A percentile compares a stretch with the other conserved stretches of the same genome.
These are phyloP conservation scores for Nymphalis urticae DNA, from an alignment of 2,888 invertebrate species.

Conservation along the genomic window DNA sequence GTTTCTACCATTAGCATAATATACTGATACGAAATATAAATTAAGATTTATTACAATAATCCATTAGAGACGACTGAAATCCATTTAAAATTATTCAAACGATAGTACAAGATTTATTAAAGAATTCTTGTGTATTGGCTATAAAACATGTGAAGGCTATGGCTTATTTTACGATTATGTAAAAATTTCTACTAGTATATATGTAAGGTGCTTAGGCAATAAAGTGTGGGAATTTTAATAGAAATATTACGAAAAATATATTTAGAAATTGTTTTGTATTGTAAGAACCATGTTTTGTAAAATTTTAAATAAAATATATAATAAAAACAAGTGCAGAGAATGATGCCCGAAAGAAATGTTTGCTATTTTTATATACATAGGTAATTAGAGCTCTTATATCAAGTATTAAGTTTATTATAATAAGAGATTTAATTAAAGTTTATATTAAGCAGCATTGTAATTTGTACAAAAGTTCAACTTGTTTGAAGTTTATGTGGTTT, in stretches of 20 bases:
- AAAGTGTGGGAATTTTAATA: not conserved
- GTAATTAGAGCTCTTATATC: constrained; percentile 10
- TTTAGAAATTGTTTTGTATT: not conserved
- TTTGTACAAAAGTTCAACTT: not conserved
- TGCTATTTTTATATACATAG: constrained; percentile 24
- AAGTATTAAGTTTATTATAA: not conserved
- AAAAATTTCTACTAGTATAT: not conserved
- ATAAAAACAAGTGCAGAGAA: constrained; percentile 31
- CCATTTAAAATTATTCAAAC: too few relatives aligned
- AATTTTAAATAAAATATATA: not conserved
- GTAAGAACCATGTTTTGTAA: not conserved
- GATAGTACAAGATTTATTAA: too few relatives aligned
- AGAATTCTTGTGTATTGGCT: too few relatives aligned
- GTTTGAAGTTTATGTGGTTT: too few relatives aligned
- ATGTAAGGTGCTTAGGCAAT: not conserved
- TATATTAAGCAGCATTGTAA: not conserved
- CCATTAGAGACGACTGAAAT: too few relatives aligned
- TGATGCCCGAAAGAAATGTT: constrained; percentile 23
- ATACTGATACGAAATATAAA: too few relatives aligned
- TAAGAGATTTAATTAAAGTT: not conserved
- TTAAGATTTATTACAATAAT: too few relatives aligned
- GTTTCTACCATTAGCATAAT: too few relatives aligned
- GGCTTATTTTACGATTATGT: not conserved
- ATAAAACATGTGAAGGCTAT: not conserved
- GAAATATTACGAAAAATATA: not conserved